Evolutionary conservation across 2,797 vertebrate species (phyloP).

Genomic region (Oreochromis mossambicus): DNA sequence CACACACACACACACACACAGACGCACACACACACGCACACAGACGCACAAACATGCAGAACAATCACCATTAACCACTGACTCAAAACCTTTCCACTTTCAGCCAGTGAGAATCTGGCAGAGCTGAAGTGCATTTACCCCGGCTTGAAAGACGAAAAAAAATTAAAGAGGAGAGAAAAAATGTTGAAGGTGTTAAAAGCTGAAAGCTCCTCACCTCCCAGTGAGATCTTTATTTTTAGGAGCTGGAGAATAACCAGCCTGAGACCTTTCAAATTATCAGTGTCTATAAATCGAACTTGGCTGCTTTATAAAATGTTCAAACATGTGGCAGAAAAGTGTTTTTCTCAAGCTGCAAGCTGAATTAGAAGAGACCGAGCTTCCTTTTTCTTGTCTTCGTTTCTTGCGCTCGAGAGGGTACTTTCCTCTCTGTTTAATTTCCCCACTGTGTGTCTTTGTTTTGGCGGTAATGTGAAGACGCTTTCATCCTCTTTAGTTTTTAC

Average conservation of each 20-base stretch:
- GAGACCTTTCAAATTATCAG: background rate
- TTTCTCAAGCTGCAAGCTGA: background rate
- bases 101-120: background rate
- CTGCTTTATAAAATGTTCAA: background rate
- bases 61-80: conserved; percentile 4
- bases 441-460: background rate
- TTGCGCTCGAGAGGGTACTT: background rate
- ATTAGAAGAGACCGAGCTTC: background rate
- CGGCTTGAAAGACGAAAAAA: background rate
- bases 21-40: background rate
- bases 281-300: background rate
- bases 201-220: background rate
- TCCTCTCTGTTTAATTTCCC: background rate
- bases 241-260: background rate
- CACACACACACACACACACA: too few species aligned
- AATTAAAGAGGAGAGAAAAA: background rate
- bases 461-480: background rate
- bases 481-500: background rate
- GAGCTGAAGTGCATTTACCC: background rate
- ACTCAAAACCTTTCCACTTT: background rate
- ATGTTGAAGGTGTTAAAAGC: background rate
- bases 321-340: background rate
- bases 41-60: background rate
- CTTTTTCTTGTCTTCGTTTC: background rate
- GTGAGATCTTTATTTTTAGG: background rate